Evolutionary conservation across 2,888 invertebrate species (phyloP).

Genomic region (Drosophila niveifrons): DNA sequence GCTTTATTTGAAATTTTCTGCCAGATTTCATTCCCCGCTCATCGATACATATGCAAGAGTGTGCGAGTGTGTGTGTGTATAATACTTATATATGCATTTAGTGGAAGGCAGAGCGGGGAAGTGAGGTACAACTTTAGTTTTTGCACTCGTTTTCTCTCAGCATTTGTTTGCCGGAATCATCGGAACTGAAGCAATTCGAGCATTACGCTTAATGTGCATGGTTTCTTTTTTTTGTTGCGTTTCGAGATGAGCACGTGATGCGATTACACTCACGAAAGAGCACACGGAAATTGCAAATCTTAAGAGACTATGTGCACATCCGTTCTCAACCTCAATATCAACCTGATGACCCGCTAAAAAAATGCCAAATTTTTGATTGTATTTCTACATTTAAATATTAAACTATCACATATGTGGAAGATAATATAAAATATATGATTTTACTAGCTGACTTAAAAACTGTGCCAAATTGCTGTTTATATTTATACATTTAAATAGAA

Average conservation of each 20-base stretch:
- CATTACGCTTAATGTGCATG: conserved; percentile 15
- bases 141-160: conserved; percentile 14
- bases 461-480: no score
- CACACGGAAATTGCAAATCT: conserved; percentile 10
- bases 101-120: conserved; percentile 7
- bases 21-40: conserved; percentile 31
- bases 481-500: no score
- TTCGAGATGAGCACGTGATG: conserved; percentile 32
- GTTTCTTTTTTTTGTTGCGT: neutral
- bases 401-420: no score
- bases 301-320: neutral
- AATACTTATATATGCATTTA: conserved; percentile 36
- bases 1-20: conserved; percentile 62
- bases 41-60: conserved; percentile 23
- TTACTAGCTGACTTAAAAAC: no score
- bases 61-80: neutral
- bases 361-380: no score
- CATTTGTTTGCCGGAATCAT: conserved; percentile 24
- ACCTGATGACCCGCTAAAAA: neutral
- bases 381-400: no score
- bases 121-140: conserved; percentile 13
- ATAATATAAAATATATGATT: no score
- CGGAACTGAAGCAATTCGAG: conserved; percentile 32
- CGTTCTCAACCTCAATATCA: neutral
- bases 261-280: conserved; percentile 26